Base-by-base conservation (phyloP, 2,888 invertebrate genomes). In the Panopea generosa region DNA sequence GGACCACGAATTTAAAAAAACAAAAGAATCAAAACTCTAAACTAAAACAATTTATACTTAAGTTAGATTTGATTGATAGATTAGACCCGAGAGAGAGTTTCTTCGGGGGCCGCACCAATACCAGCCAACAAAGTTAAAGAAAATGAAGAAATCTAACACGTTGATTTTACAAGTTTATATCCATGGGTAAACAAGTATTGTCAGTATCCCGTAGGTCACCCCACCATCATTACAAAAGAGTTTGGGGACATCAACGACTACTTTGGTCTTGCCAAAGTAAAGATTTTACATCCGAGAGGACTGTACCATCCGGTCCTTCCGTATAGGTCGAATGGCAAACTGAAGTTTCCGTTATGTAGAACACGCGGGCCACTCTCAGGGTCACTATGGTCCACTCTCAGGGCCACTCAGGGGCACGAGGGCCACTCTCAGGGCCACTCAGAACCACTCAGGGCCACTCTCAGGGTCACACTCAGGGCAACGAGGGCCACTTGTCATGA, bases 281-380 rank as follows among this genome's bases (percentile, higher is more conserved):
- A 43, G 22, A 18, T 69, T 29, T 61, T 63, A 24, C 62, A 88
- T 1, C 87, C 87, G 9, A 40, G 66, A 38, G 45, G 69, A 1
- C 62, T 89, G 4, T 90, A 77, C 49, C 85, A 85, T 55, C 90
- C 87, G 0, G 87, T 90, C 0, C 61, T 91, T 14, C 90, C 90
- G 0, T 50, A 69, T 1, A 75, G 82, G 61, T 79, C 84, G 45
- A 79, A 87, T 47, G 77, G 80, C 0, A 87, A 89, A 65, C 63
- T 92, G 29, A 84, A n/a, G n/a, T n/a, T n/a, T n/a, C n/a, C n/a
- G n/a, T n/a, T n/a, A n/a, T n/a, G n/a, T n/a, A n/a, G n/a, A 90
- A 76, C 92, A 92, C 83, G 79, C 86, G n/a, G n/a, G n/a, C n/a
- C n/a, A n/a, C n/a, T n/a, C n/a, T n/a, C n/a, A n/a, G n/a, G n/a